Conservation (phyloP, 2,113 vertebrate species). For the Salvelinus alpinus region DNA sequence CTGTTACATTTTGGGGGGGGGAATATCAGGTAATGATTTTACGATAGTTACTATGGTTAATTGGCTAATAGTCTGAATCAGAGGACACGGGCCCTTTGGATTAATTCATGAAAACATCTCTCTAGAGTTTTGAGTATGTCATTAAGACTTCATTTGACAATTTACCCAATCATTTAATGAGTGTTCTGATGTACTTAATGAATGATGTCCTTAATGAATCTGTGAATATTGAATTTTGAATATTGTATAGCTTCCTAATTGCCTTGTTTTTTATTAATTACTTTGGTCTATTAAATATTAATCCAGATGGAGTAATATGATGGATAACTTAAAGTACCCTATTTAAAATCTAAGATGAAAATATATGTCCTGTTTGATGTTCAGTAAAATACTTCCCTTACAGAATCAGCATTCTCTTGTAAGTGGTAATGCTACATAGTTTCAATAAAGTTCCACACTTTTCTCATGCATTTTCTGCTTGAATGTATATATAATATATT, state of each 20-base stretch:
- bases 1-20: neutral
- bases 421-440: no score
- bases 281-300: constrained; percentile 56
- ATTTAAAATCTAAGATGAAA: constrained; percentile 19
- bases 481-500: no score
- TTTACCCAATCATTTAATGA: constrained; percentile 69
- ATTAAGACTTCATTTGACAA: constrained; percentile 70
- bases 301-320: constrained; percentile 39
- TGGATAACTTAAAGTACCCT: constrained; percentile 36
- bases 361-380: constrained; percentile 35
- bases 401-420: no score
- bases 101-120: constrained; percentile 45
- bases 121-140: constrained; percentile 66
- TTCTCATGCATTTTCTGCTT: no score
- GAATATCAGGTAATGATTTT: neutral
- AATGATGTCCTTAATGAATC: constrained; percentile 67
- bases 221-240: constrained; percentile 60
- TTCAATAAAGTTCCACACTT: no score
- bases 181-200: constrained; percentile 69
- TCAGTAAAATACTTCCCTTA: constrained; percentile 2
- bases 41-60: neutral
- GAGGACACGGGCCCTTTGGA: neutral
- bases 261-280: constrained; percentile 62
- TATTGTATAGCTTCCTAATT: constrained; percentile 74
- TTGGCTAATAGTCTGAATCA: neutral